A percentile compares a stretch with the other conserved stretches of the same genome.
phyloP scores from a whole-genome alignment of 2,113 vertebrate species.

The Propithecus coquereli region DNA sequence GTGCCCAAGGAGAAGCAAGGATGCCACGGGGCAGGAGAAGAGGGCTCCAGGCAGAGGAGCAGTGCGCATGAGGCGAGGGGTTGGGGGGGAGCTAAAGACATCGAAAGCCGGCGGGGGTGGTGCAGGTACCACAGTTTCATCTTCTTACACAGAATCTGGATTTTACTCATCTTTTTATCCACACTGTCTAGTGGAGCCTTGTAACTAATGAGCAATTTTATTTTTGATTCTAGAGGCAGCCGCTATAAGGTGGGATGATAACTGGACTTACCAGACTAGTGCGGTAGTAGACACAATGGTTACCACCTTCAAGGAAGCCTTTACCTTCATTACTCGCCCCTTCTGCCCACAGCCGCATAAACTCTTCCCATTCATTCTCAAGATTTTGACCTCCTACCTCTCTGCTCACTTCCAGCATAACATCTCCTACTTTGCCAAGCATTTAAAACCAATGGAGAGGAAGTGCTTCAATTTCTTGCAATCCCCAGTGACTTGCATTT shows the following conservation, averaged over 20 bases:
- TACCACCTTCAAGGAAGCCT: fast-evolving
- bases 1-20: too few species aligned
- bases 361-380: neutral
- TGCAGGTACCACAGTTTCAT: too few species aligned
- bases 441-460: neutral
- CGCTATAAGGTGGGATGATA: neutral
- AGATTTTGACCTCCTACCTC: neutral
- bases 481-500: neutral
- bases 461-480: neutral
- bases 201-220: neutral
- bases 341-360: neutral
- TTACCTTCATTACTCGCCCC: neutral
- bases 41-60: too few species aligned
- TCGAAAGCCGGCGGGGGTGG: too few species aligned
- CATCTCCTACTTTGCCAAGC: neutral
- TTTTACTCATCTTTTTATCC: neutral
- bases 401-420: neutral
- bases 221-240: neutral
- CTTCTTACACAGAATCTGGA: neutral
- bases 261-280: neutral
- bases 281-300: fast-evolving
- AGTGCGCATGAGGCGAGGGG: too few species aligned
- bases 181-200: neutral
- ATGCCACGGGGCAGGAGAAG: too few species aligned
- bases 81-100: too few species aligned